phyloP scores from a whole-genome alignment of 2,113 vertebrate species.

The Chamaetylas fuelleborni region DNA sequence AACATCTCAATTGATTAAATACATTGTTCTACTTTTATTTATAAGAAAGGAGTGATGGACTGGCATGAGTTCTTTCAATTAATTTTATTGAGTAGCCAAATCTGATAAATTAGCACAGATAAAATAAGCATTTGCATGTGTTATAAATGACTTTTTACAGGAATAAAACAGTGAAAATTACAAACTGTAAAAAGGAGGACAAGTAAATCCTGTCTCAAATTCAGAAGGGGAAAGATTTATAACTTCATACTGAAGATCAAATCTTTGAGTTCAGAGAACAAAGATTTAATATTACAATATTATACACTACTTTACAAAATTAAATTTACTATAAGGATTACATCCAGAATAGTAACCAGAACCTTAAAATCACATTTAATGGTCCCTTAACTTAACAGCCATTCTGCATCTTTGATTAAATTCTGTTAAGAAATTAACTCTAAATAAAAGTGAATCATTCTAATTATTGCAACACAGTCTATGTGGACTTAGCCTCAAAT shows the following conservation, averaged over 20 bases:
- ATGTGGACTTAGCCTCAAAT: constrained; percentile 61
- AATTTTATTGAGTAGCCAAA: constrained; percentile 83
- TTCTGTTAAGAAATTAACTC: constrained; percentile 55
- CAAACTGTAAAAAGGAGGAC: constrained; percentile 82
- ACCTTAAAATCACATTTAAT: constrained; percentile 80
- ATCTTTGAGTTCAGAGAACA: constrained; percentile 70
- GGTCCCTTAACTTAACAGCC: constrained; percentile 78
- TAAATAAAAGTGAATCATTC: constrained; percentile 67
- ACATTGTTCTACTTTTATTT: not conserved
- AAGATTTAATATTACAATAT: constrained; percentile 83
- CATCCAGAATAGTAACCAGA: constrained; percentile 73
- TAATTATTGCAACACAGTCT: constrained; percentile 75
- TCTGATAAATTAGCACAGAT: constrained; percentile 83
- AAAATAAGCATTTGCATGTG: constrained; percentile 79
- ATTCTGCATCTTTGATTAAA: constrained; percentile 71
- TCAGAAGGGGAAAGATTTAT: constrained; percentile 72
- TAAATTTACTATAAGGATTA: constrained; percentile 76
- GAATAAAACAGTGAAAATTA: constrained; percentile 82
- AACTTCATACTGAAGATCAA: constrained; percentile 71
- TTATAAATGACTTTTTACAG: constrained; percentile 83
- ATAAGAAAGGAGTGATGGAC: constrained; percentile 55
- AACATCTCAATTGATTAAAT: not conserved
- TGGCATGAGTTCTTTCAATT: constrained; percentile 70
- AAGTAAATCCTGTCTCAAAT: constrained; percentile 75
- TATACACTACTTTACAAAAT: constrained; percentile 87